Percentiles rank a stretch among this genome's conserved stretches.
These are phyloP conservation scores for Dendrolimus kikuchii DNA, from an alignment of 1,140 invertebrate genomes.

Conservation along the genomic window DNA sequence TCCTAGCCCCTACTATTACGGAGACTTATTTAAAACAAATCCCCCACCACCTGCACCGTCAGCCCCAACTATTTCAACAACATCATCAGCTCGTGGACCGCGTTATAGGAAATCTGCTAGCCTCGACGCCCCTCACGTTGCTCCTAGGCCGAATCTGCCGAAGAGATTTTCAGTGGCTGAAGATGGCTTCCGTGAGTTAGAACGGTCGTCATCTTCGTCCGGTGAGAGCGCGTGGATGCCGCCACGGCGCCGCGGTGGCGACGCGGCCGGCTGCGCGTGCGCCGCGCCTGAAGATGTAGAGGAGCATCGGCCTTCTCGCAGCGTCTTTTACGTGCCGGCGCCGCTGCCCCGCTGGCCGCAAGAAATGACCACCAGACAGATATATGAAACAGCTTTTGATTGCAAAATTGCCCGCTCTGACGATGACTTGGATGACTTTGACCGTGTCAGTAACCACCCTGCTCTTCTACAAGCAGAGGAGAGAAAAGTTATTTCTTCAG, in stretches of 20 bases:
- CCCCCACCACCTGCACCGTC: conserved; percentile 42
- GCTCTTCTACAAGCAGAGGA: conserved; percentile 76
- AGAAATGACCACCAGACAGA: conserved; percentile 77
- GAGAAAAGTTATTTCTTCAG: conserved; percentile 61
- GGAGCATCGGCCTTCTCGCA: conserved; percentile 73
- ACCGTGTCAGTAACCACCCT: conserved; percentile 85
- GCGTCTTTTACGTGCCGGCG: conserved; percentile 75
- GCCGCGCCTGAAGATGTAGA: conserved; percentile 78
- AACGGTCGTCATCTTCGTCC: conserved; percentile 65
- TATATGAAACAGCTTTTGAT: conserved; percentile 92
- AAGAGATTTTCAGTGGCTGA: conserved; percentile 79
- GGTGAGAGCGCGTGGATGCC: conserved; percentile 73
- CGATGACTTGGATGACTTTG: conserved; percentile 86
- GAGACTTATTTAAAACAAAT: conserved; percentile 78
- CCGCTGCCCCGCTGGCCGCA: conserved; percentile 78
- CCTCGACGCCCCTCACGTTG: conserved; percentile 77
- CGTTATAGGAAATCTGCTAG: conserved; percentile 76
- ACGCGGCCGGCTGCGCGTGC: conserved; percentile 77
- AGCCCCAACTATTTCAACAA: conserved; percentile 48
- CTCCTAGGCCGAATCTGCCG: conserved; percentile 58
- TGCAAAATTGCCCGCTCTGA: conserved; percentile 87
- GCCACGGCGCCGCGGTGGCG: conserved; percentile 74
- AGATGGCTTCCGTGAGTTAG: conserved; percentile 74
- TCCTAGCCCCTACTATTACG: conserved; percentile 85
- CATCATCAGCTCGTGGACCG: conserved; percentile 56